Conservation (phyloP, 1,140 invertebrate species). For the Sitobion miscanthi region DNA sequence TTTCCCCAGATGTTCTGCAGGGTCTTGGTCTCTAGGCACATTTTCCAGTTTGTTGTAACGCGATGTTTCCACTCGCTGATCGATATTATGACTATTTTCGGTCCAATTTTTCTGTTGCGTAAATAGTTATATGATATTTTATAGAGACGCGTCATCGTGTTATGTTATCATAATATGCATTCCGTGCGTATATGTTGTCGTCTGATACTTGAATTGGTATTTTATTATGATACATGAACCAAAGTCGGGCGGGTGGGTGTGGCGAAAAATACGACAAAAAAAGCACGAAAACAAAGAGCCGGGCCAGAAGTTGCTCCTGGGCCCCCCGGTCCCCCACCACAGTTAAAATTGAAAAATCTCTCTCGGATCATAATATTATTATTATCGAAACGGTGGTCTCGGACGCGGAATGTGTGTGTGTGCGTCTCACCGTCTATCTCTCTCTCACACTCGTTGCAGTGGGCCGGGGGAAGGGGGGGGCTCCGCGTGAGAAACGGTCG, state of each 20-base stretch:
- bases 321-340: no score
- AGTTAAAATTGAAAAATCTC: background rate
- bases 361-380: background rate
- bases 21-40: no score
- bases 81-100: no score
- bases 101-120: no score
- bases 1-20: background rate
- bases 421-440: background rate
- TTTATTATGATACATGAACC: background rate
- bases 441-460: background rate
- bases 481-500: conserved; percentile 48
- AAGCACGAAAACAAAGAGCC: background rate
- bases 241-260: background rate
- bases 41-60: background rate
- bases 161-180: no score
- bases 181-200: background rate
- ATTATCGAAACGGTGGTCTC: background rate
- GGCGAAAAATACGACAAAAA: background rate
- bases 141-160: background rate
- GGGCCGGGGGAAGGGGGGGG: no score
- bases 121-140: background rate
- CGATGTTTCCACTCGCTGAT: background rate
- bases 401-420: background rate
- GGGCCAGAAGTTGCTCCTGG: background rate
- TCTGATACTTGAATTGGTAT: background rate